Evolutionary conservation across 2,113 vertebrate species (phyloP).

Genomic region (Aegotheles bennettii): DNA sequence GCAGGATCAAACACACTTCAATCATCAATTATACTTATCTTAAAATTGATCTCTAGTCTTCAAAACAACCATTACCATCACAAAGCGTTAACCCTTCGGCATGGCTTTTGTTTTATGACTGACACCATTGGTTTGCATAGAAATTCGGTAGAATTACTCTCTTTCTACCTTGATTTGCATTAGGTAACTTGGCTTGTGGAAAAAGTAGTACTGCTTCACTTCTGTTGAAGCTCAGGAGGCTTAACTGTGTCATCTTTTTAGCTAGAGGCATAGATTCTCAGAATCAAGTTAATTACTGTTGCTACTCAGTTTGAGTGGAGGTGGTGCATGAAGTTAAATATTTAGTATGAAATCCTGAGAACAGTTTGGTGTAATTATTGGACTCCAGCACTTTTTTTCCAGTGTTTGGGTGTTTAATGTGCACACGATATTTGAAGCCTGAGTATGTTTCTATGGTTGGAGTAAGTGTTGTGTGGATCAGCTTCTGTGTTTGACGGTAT

Average conservation of each 20-base stretch:
- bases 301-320: neutral
- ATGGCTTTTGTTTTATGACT: neutral
- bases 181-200: neutral
- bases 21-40: neutral
- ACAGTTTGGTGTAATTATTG: neutral
- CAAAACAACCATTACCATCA: too few relatives aligned
- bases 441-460: neutral
- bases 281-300: neutral
- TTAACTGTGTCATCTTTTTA: neutral
- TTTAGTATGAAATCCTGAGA: neutral
- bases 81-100: neutral
- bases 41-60: neutral
- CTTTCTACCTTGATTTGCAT: accelerated
- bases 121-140: neutral
- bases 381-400: neutral
- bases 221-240: neutral
- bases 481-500: neutral
- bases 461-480: neutral
- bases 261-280: neutral
- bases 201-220: neutral
- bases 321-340: neutral
- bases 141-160: neutral
- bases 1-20: neutral
- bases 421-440: neutral
- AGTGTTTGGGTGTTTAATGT: neutral